Evolutionary conservation across 2,888 invertebrate genomes (phyloP).

Genomic region (Drosophila conformis): DNA sequence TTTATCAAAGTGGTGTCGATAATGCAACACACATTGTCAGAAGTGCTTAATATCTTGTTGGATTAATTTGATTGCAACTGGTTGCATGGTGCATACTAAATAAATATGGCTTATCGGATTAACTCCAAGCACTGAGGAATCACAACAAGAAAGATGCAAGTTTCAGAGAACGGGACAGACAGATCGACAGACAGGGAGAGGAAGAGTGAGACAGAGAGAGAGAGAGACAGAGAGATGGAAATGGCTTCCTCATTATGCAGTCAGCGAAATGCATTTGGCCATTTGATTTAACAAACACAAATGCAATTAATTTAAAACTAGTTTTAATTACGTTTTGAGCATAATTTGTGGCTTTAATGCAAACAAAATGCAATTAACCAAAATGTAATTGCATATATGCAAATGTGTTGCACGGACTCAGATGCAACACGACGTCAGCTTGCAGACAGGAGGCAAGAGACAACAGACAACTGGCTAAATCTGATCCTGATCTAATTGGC

Average conservation of each 20-base stretch:
- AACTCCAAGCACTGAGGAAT: background rate
- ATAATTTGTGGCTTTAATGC: slow-evolving; percentile 68
- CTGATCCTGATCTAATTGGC: background rate
- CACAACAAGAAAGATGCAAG: background rate
- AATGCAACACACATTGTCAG: slow-evolving; percentile 4
- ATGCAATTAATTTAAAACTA: slow-evolving; percentile 68
- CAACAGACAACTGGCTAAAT: slow-evolving; percentile 4
- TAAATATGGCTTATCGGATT: background rate
- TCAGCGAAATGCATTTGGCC: slow-evolving; percentile 42
- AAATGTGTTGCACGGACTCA: background rate
- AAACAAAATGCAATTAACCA: slow-evolving; percentile 66
- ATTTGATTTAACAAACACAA: slow-evolving; percentile 64
- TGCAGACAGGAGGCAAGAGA: background rate
- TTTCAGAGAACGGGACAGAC: background rate
- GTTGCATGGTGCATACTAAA: background rate
- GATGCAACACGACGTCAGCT: background rate
- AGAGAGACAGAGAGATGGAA: background rate
- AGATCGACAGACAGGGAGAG: background rate
- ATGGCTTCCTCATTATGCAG: slow-evolving; percentile 33
- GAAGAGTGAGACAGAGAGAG: too few species aligned
- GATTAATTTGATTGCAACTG: background rate
- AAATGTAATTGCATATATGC: slow-evolving; percentile 39
- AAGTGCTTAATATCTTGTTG: slow-evolving; percentile 14
- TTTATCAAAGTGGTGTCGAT: slow-evolving; percentile 35
- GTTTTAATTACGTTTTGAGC: slow-evolving; percentile 69